These are phyloP conservation scores for Zaprionus tsacasi DNA, from an alignment of 1,140 invertebrate species.

Conservation along the genomic window DNA sequence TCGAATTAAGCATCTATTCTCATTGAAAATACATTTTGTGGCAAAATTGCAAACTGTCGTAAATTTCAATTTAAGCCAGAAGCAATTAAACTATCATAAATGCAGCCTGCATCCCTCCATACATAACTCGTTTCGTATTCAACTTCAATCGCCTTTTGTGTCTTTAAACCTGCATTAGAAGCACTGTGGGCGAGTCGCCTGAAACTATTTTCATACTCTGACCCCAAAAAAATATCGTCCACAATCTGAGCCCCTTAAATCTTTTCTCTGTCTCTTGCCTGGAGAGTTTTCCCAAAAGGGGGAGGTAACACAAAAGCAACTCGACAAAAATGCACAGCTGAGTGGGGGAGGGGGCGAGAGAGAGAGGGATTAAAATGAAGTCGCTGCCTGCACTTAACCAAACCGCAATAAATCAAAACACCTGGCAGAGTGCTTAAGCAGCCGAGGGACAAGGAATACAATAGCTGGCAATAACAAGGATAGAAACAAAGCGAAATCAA, in stretches of 20 bases:
- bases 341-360: neutral
- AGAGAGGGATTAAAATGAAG: constrained; percentile 67
- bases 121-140: neutral
- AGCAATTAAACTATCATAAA: neutral
- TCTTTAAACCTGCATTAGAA: constrained; percentile 13
- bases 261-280: neutral
- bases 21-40: neutral
- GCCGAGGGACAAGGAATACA: constrained; percentile 13
- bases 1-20: neutral
- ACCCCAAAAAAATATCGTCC: neutral
- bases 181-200: neutral
- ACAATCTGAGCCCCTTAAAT: constrained; percentile 6
- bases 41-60: neutral
- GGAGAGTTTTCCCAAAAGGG: neutral
- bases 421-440: constrained; percentile 60
- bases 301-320: constrained; percentile 15
- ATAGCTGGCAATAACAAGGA: constrained; percentile 25
- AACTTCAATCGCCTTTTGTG: neutral
- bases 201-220: neutral
- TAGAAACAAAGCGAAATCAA: constrained; percentile 54
- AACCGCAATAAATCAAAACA: constrained; percentile 79
- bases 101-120: neutral
- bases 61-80: neutral
- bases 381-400: constrained; percentile 72
- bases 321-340: constrained; percentile 7